Conservation (phyloP, 2,797 vertebrate species). For the Enteromius treurensis region DNA sequence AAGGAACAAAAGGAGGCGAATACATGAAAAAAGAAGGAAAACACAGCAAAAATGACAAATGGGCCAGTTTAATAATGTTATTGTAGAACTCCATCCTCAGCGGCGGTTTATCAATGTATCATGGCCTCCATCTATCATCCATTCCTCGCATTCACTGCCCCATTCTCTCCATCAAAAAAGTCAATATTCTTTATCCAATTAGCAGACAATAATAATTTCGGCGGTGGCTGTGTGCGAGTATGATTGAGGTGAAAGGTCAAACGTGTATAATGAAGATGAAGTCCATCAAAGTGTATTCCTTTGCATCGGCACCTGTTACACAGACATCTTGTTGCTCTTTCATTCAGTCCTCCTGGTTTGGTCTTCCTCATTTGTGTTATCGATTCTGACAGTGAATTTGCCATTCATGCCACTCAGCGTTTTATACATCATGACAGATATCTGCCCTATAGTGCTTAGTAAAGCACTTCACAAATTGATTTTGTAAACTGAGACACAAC, state of each 20-base stretch:
- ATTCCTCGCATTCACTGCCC: slow-evolving; percentile 39
- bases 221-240: background rate
- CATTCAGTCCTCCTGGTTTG: slow-evolving; percentile 1
- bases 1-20: slow-evolving; percentile 6
- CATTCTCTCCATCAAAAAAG: slow-evolving; percentile 63
- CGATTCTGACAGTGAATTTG: slow-evolving; percentile 44
- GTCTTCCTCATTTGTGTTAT: slow-evolving; percentile 34
- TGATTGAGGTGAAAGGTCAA: slow-evolving; percentile 50
- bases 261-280: slow-evolving; percentile 48
- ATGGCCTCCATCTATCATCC: slow-evolving; percentile 61
- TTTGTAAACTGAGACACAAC: slow-evolving; percentile 17
- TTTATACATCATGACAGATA: slow-evolving; percentile 46
- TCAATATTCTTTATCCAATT: slow-evolving; percentile 76
- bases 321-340: slow-evolving; percentile 18
- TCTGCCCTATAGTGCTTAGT: slow-evolving; percentile 28
- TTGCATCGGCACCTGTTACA: slow-evolving; percentile 14
- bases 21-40: slow-evolving; percentile 21
- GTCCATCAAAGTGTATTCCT: slow-evolving; percentile 2
- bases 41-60: slow-evolving; percentile 67
- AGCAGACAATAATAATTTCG: slow-evolving; percentile 75
- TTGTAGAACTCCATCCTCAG: slow-evolving; percentile 61
- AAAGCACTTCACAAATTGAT: slow-evolving; percentile 43
- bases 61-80: slow-evolving; percentile 52
- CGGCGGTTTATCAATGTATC: slow-evolving; percentile 66
- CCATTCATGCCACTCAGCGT: slow-evolving; percentile 18